phyloP scores from a whole-genome alignment of 2,797 vertebrate genomes.

The Molossus molossus region DNA sequence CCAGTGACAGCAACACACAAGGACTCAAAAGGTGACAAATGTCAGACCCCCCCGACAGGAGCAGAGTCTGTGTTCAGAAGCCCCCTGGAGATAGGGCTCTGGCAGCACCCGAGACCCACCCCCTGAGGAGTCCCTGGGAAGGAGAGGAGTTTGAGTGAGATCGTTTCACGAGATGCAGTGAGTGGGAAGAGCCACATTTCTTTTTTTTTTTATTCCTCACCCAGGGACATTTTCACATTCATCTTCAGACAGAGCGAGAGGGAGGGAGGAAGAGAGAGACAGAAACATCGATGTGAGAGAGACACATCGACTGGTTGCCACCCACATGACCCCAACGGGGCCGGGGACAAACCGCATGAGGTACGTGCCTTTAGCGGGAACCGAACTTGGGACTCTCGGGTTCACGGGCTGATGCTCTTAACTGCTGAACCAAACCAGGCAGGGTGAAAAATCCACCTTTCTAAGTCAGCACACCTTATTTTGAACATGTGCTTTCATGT shows the following conservation, averaged over 20 bases:
- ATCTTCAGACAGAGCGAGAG: no score
- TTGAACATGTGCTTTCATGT: background rate
- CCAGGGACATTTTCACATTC: no score
- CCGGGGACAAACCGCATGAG: no score
- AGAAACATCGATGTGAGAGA: no score
- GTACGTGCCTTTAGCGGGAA: no score
- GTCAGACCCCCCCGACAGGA: background rate
- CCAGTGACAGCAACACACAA: background rate
- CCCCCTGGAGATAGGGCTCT: background rate
- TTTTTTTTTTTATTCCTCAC: no score
- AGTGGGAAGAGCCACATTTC: background rate
- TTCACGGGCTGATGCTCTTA: no score
- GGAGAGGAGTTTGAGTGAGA: background rate
- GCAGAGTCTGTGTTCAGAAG: background rate
- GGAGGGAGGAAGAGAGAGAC: no score
- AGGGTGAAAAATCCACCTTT: background rate
- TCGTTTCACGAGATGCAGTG: background rate
- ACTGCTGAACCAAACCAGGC: no score
- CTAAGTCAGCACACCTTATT: background rate
- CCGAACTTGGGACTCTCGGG: no score
- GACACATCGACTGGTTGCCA: no score
- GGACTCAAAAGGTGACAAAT: background rate
- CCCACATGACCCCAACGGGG: no score
- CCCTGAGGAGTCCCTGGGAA: background rate
- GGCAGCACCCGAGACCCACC: background rate